These are phyloP conservation scores for Magallana ariakensis DNA, from an alignment of 1,140 invertebrate species.

Conservation along the genomic window DNA sequence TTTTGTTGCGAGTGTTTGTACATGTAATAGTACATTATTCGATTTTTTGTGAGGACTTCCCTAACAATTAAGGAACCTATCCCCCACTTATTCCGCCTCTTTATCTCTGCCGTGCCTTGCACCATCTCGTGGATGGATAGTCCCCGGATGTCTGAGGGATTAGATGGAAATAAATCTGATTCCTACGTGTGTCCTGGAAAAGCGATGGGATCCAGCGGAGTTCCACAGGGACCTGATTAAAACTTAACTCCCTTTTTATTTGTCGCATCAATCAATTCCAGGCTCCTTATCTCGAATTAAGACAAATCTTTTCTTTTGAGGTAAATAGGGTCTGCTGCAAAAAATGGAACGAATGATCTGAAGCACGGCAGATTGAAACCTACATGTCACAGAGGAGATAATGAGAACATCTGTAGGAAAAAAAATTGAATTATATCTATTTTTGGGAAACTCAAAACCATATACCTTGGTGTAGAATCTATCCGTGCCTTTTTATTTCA, in stretches of 20 bases:
- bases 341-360: not conserved
- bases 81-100: no score
- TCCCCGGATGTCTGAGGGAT: not conserved
- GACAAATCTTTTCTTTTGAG: not conserved
- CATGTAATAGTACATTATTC: no score
- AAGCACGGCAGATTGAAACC: not conserved
- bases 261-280: constrained; percentile 13
- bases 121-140: not conserved
- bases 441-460: no score
- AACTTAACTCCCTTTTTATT: constrained; percentile 32
- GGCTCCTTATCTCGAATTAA: constrained; percentile 21
- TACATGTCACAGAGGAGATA: no score
- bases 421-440: no score
- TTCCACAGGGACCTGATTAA: constrained; percentile 3
- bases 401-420: no score
- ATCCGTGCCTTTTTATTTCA: no score
- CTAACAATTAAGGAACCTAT: no score
- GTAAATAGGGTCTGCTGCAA: not conserved
- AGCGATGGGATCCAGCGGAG: not conserved
- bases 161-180: not conserved
- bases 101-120: no score
- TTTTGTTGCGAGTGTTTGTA: no score
- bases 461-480: no score
- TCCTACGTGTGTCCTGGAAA: not conserved
- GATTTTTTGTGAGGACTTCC: no score